Evolutionary conservation across 2,797 vertebrate species (phyloP).

Genomic region (Simalia tracyae): DNA sequence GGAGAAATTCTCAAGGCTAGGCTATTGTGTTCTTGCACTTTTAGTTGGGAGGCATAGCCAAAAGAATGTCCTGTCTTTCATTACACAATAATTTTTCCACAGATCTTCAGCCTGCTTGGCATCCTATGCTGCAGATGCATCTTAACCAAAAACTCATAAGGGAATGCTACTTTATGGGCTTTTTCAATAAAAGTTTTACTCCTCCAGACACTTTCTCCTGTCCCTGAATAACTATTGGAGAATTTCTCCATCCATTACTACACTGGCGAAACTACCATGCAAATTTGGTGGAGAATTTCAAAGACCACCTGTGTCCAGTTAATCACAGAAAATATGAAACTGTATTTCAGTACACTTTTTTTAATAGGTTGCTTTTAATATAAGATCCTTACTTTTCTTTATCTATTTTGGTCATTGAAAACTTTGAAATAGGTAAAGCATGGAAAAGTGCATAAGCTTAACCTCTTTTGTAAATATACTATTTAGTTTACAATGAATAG

Average conservation of each 20-base stretch:
- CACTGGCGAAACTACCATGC: neutral
- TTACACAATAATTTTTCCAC: neutral
- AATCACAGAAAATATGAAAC: neutral
- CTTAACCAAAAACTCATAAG: neutral
- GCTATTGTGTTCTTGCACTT: neutral
- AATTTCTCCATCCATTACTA: neutral
- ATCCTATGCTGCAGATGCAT: neutral
- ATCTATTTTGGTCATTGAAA: neutral
- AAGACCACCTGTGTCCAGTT: neutral
- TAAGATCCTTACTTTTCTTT: neutral
- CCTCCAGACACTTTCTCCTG: neutral
- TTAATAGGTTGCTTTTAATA: neutral
- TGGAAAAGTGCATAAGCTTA: no score
- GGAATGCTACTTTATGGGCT: neutral
- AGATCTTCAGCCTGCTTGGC: neutral
- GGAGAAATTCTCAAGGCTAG: neutral
- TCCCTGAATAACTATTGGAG: neutral
- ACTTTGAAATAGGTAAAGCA: neutral
- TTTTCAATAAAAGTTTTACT: neutral
- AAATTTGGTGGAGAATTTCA: neutral
- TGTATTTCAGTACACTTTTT: neutral
- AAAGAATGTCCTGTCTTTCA: neutral
- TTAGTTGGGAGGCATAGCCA: neutral
- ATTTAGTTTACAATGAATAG: neutral
- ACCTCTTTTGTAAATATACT: neutral